Evolutionary conservation across 2,888 invertebrate genomes (phyloP).

Genomic region (Abrostola tripartita): DNA sequence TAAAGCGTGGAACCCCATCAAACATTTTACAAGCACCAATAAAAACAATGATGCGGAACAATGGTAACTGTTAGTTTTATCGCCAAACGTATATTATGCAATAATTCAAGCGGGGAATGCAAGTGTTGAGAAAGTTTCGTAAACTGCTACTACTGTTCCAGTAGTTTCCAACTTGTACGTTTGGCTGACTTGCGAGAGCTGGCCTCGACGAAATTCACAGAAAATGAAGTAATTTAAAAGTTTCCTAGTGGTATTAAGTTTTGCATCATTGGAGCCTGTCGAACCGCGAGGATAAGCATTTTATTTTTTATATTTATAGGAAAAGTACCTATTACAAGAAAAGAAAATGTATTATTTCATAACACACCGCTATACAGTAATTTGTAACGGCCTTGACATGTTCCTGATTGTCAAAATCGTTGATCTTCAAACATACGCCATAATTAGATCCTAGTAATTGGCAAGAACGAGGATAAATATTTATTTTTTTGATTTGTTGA

Average conservation of each 20-base stretch:
- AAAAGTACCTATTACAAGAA: neutral
- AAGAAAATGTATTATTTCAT: neutral
- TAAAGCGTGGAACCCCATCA: constrained; percentile 51
- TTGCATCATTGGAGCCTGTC: constrained; percentile 63
- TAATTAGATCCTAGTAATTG: too few relatives aligned
- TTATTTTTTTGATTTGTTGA: too few relatives aligned
- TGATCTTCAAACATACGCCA: too few relatives aligned
- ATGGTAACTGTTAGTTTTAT: constrained; percentile 76
- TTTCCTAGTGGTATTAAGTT: constrained; percentile 58
- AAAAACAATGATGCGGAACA: constrained; percentile 75
- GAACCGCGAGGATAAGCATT: constrained; percentile 55
- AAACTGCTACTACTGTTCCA: constrained; percentile 64
- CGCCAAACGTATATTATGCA: constrained; percentile 75
- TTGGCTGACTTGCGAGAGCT: constrained; percentile 62
- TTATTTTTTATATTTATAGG: constrained; percentile 40
- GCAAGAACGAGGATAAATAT: too few relatives aligned
- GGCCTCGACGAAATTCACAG: constrained; percentile 61
- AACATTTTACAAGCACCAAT: constrained; percentile 74
- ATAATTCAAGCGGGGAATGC: constrained; percentile 79
- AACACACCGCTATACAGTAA: too few relatives aligned
- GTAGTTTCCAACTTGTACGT: constrained; percentile 65
- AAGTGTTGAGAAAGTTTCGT: constrained; percentile 75
- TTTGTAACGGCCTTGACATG: too few relatives aligned
- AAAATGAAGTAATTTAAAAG: constrained; percentile 73
- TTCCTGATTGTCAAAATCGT: too few relatives aligned